Base-by-base conservation (phyloP, 2,888 invertebrate species). In the Pyrgus malvae region DNA sequence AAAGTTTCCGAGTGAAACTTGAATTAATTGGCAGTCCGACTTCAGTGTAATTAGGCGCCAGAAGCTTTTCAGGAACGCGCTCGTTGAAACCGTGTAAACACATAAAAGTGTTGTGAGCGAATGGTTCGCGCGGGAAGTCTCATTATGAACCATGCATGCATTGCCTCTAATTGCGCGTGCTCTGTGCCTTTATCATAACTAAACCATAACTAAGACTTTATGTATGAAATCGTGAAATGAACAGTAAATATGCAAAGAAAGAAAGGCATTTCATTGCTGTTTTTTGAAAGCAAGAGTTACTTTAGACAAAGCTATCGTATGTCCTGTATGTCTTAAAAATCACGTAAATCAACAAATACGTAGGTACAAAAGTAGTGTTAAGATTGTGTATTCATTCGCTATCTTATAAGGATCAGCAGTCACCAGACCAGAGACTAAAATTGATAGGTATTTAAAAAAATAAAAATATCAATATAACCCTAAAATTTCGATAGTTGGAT, bases 1-100 rank as follows among this genome's bases (percentile, higher is more conserved):
- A 86, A 90, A 90, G 85, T 90, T 90, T 87, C 85, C 82, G 82
- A 86, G 86, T 84, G 87, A 90, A 90, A 90, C 90, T 89, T 89
- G 89, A 90, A 88, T 90, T 90, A 90, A 90, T 90, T 90, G 90
- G 89, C 86, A 84, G 90, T 90, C 90, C 87, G 87, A 87, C 87
- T 88, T 82, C 85, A 80, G 87, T 85, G 89, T 90, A 90, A 90
- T 90, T 90, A 90, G 90, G 83, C 80, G 89, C 87, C 86, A 76
- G 83, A 79, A 88, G 87, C 87, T 88, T 88, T 89, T 90, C 88
- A 90, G 83, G 79, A 80, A 78, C 73, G 78, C 82, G 80, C 87
- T 83, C 82, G 83, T 82, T 83, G 82, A 76, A 78, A 81, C 86
- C 76, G 79, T 81, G 84, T 80, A 88, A 89, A 89, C 83, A 89